Evolutionary conservation across 2,797 vertebrate species (phyloP), one percentile per base, ranked within the genome.

Genomic region (Gallirallus australis): DNA sequence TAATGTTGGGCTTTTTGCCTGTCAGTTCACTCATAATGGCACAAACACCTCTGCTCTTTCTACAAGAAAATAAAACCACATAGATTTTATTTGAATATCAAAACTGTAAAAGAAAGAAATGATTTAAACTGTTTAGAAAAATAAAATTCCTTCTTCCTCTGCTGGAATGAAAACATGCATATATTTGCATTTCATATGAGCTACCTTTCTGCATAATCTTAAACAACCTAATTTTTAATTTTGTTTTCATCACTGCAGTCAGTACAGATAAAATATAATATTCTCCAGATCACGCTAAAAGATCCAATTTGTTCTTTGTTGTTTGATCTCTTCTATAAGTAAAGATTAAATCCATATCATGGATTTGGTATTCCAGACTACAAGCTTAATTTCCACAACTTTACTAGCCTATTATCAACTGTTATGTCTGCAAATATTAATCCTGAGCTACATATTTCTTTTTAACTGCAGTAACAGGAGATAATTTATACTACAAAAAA

Each of bases 221-320:
- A 35, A 39, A 12, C 8, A 64, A 13, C 0, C 3, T 40, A 33
- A 8, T 59, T 59, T 81, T 21, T 0, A 21, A 28, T 56, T 15
- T 65, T 31, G 9, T 80, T 92, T 78, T 27, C 24, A 30, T 39
- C 11, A 11, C 27, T 85, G 4, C 3, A 53, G 28, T 65, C 52
- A 77, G 8, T 52, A 66, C 9, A 1, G 1, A 57, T 23, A 40
- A 3, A n/a, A 5, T 23, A 17, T 50, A 69, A 72, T n/a, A 42
- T 3, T 68, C 15, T 47, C 24, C 13, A 76, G 24, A 66, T 7
- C 8, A 15, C 0, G 0, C 31, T 54, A 35, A 31, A 16, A 47
- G 9, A 78, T 25, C 11, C 4, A 52, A 14, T 7, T 69, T 69
- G 5, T 12, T 78, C 14, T 76, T 82, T 57, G 17, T 25, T 64